Evolutionary conservation across 2,797 vertebrate genomes (phyloP).

Genomic region (Eulemur rubriventer): DNA sequence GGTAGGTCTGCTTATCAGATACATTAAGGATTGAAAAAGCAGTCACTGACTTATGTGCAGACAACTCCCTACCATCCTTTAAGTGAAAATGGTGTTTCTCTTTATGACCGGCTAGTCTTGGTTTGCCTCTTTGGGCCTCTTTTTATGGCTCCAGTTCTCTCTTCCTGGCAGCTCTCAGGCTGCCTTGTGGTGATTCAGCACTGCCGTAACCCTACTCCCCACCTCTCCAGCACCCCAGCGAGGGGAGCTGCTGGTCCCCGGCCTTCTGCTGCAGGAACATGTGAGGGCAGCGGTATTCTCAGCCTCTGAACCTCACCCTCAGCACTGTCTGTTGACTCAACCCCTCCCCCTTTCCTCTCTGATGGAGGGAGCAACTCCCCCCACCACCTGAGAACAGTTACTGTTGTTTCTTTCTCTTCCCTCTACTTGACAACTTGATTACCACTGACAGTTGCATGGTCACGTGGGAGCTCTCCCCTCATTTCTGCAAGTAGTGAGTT

Average conservation of each 20-base stretch:
- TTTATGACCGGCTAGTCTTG: not conserved
- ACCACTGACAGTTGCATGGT: not conserved
- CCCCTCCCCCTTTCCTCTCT: not conserved
- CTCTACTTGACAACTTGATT: not conserved
- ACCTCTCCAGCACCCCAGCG: not conserved
- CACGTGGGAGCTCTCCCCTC: not conserved
- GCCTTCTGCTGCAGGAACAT: not conserved
- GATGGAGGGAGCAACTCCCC: not conserved
- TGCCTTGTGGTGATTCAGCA: not conserved
- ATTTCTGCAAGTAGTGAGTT: not conserved
- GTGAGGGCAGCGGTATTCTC: accelerated
- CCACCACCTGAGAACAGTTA: not conserved
- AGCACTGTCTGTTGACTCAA: no score
- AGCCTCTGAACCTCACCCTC: not conserved
- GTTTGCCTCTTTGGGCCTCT: not conserved
- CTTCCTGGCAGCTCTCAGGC: not conserved
- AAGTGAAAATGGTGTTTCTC: not conserved
- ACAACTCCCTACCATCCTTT: not conserved
- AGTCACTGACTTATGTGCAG: not conserved
- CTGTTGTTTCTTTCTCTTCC: not conserved
- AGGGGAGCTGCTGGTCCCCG: not conserved
- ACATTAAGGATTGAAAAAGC: not conserved
- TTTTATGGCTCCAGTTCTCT: not conserved
- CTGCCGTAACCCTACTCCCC: not conserved
- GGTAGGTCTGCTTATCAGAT: not conserved